Conservation (phyloP, 1,140 invertebrate genomes). For the Lysiphlebus fabarum region DNA sequence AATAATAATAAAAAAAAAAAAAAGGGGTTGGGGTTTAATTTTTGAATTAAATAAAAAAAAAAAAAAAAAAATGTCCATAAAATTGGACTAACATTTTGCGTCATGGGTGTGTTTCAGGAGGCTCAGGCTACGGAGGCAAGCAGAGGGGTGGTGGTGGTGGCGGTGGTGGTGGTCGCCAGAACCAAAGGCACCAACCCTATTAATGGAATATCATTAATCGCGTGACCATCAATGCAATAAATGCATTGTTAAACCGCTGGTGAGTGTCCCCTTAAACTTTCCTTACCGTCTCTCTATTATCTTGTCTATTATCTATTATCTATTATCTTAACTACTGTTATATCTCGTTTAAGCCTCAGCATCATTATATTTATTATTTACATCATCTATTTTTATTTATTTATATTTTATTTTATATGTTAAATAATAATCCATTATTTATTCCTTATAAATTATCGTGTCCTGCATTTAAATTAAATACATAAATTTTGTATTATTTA, state of each 20-base stretch:
- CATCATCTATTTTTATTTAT: too few species aligned
- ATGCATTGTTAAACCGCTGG: constrained; percentile 51
- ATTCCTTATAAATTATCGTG: too few species aligned
- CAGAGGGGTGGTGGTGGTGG: constrained; percentile 59
- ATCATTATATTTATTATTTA: too few species aligned
- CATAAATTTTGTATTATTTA: too few species aligned
- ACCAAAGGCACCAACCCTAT: constrained; percentile 76
- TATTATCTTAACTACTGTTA: too few species aligned
- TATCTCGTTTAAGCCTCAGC: too few species aligned
- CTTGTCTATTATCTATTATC: too few species aligned
- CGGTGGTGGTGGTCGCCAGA: constrained; percentile 64
- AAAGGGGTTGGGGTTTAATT: constrained; percentile 42
- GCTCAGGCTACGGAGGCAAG: constrained; percentile 61
- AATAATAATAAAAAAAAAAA: constrained; percentile 10
- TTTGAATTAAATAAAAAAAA: not conserved
- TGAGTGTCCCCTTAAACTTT: constrained; percentile 46
- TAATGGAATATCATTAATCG: constrained; percentile 55
- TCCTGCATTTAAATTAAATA: too few species aligned
- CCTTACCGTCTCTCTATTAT: constrained; percentile 26
- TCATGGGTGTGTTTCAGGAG: constrained; percentile 56
- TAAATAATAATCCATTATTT: too few species aligned
- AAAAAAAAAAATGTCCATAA: constrained; percentile 51
- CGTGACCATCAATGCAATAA: constrained; percentile 45
- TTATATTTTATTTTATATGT: too few species aligned
- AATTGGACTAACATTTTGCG: constrained; percentile 60